These are phyloP conservation scores for Crypturellus undulatus DNA, from an alignment of 2,113 vertebrate genomes.

Conservation along the genomic window DNA sequence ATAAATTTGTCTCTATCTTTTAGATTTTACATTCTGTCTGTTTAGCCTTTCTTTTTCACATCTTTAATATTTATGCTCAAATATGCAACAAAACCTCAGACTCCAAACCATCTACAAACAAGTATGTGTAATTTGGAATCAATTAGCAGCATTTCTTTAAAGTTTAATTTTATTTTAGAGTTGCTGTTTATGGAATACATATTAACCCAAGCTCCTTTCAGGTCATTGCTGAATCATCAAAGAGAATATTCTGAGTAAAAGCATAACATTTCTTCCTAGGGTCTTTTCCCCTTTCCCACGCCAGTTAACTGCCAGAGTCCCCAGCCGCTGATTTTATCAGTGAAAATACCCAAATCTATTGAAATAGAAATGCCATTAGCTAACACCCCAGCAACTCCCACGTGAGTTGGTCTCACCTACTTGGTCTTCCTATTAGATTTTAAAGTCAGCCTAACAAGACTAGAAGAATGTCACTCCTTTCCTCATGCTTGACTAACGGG, in stretches of 20 bases:
- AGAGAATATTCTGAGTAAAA: background rate
- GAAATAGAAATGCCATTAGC: background rate
- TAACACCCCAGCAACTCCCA: background rate
- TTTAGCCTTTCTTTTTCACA: background rate
- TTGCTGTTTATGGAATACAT: background rate
- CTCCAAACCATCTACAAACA: background rate
- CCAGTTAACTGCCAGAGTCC: background rate
- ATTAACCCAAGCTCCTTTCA: background rate
- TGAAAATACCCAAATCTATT: background rate
- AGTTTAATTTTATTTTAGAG: background rate
- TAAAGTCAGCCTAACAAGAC: background rate
- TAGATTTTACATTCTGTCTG: background rate
- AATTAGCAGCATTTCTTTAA: background rate
- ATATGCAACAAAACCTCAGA: background rate
- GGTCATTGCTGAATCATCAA: background rate
- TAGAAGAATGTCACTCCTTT: background rate
- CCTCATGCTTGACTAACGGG: background rate
- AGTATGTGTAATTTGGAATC: background rate
- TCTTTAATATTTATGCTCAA: background rate
- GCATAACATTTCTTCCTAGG: fast-evolving
- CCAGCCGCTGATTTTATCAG: background rate
- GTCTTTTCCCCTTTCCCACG: background rate
- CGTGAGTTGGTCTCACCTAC: background rate
- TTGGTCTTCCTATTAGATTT: background rate
- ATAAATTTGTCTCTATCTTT: background rate